These are phyloP conservation scores for Colletes latitarsis DNA, from an alignment of 1,140 invertebrate species.

Conservation along the genomic window DNA sequence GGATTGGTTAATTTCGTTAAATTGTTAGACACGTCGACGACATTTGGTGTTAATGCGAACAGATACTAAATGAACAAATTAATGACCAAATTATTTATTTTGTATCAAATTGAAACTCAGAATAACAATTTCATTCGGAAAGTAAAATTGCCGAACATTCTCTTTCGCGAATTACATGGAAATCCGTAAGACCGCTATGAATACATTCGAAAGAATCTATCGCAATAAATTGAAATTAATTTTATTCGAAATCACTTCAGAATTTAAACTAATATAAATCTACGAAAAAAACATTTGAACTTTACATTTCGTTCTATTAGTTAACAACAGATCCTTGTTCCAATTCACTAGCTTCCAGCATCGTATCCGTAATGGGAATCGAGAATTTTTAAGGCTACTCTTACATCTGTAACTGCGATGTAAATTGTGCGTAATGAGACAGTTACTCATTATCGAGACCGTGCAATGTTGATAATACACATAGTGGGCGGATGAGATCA, in stretches of 20 bases:
- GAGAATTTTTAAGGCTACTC: not conserved
- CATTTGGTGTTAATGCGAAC: not conserved
- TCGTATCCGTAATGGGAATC: not conserved
- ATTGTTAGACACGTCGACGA: not conserved
- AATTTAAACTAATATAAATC: not conserved
- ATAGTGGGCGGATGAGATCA: conserved; percentile 51
- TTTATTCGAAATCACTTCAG: not conserved
- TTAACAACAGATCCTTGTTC: too few species aligned
- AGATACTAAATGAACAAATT: not conserved
- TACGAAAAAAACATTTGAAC: not conserved
- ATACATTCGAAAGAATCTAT: too few species aligned
- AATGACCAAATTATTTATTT: not conserved
- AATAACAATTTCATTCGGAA: not conserved
- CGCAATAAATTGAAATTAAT: not conserved
- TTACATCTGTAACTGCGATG: conserved; percentile 33
- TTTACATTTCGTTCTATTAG: not conserved
- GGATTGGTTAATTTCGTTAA: too few species aligned
- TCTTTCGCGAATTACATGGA: too few species aligned
- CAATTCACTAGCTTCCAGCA: not conserved
- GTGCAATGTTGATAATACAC: conserved; percentile 45
- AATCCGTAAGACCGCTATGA: too few species aligned
- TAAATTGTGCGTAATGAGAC: conserved; percentile 53
- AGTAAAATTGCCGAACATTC: not conserved
- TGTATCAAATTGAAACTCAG: not conserved
- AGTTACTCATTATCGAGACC: conserved; percentile 46